Evolutionary conservation across 1,140 invertebrate species (phyloP).

Genomic region (Drosophila tristis): DNA sequence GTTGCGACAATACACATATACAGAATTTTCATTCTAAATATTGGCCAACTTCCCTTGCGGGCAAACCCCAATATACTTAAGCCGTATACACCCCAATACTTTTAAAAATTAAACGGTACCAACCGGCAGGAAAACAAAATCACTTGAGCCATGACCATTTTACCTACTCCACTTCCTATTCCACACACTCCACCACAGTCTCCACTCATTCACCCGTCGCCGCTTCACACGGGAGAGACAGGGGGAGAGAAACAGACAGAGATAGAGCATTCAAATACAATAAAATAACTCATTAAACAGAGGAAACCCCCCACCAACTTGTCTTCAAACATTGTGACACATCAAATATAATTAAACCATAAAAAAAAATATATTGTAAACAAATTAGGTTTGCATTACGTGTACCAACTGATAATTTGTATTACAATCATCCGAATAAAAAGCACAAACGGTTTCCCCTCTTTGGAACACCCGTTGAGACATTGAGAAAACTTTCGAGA

Average conservation of each 20-base stretch:
- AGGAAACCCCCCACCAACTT: conserved; percentile 32
- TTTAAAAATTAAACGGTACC: background rate
- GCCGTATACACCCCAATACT: background rate
- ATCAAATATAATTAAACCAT: conserved; percentile 7
- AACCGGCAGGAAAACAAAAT: conserved; percentile 6
- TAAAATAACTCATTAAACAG: conserved; percentile 31
- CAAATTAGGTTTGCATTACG: conserved; percentile 6
- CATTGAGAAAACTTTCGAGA: conserved; percentile 2
- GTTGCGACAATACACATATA: background rate
- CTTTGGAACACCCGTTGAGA: background rate
- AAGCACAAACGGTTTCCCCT: conserved; percentile 26
- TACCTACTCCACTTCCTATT: conserved; percentile 44
- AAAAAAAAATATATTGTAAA: background rate
- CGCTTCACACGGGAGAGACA: conserved; percentile 10
- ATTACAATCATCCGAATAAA: conserved; percentile 11
- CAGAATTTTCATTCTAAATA: too few species aligned
- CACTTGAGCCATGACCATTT: conserved; percentile 46
- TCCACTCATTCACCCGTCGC: conserved; percentile 1
- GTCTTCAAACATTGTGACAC: conserved; percentile 2
- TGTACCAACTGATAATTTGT: conserved; percentile 1
- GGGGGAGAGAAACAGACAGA: too few species aligned
- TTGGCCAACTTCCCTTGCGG: too few species aligned
- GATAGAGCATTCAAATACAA: conserved; percentile 30
- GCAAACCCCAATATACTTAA: too few species aligned
- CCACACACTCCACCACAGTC: background rate